Conservation (phyloP, 2,113 vertebrate genomes). For the Xiphophorus hellerii region DNA sequence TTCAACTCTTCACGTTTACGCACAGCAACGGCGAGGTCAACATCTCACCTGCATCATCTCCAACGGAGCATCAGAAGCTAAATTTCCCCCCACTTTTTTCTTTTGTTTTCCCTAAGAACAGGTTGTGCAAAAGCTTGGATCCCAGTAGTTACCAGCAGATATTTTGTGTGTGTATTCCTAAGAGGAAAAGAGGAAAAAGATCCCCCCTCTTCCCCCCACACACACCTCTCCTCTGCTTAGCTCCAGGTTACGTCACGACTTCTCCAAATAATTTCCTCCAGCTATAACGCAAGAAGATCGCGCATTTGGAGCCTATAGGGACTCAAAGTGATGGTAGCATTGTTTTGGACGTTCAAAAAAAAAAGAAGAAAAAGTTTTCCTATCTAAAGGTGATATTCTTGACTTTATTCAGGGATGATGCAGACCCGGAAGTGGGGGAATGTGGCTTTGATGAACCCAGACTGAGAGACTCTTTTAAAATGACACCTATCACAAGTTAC, state of each 20-base stretch:
- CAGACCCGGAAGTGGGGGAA: neutral
- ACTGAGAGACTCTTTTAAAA: constrained; percentile 25
- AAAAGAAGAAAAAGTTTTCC: neutral
- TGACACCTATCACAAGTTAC: neutral
- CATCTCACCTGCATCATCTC: neutral
- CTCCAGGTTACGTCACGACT: constrained; percentile 66
- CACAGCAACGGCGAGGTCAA: constrained; percentile 28
- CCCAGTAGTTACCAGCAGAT: neutral
- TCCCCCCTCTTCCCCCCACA: constrained; percentile 9
- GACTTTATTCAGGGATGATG: neutral
- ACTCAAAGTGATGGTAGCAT: constrained; percentile 14
- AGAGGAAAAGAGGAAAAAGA: constrained; percentile 21
- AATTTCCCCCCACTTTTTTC: neutral
- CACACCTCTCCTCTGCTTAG: constrained; percentile 34
- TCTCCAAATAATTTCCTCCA: constrained; percentile 62
- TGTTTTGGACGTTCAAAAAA: neutral
- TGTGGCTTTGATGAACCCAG: constrained; percentile 19
- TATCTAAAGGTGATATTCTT: neutral
- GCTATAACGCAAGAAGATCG: constrained; percentile 19
- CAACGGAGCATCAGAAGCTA: constrained; percentile 2
- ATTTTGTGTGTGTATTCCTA: constrained; percentile 7
- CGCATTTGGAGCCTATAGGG: constrained; percentile 13
- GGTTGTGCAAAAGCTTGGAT: neutral
- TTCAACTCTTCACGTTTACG: constrained; percentile 56
- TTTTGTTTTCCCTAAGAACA: too few relatives aligned